Evolutionary conservation across 2,888 invertebrate species (phyloP), one percentile per base, ranked within the genome.

Genomic region (Nemapogon koenigi): DNA sequence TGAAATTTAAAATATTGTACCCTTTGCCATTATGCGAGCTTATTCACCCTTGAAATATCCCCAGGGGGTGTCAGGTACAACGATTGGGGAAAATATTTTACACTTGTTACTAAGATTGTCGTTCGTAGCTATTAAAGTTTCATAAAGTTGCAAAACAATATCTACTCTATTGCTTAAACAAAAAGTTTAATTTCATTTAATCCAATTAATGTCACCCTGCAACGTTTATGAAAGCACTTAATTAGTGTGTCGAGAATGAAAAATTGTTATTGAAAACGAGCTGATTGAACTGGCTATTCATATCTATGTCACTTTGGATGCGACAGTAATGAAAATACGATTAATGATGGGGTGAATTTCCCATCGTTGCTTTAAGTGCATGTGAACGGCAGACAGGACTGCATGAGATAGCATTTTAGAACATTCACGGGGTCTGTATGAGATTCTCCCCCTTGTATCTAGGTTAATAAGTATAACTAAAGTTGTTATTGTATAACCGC

Each of bases 21-120:
- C 76, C 76, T 75, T 78, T 76, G 73, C 78, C 71, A 79, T 80
- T 79, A 79, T 79, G 67, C 73, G 65, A 70, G 78, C 76, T 78
- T 76, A 76, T 76, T 76, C 80, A 78, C 78, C 79, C 79, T 75
- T 80, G 78, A 80, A 80, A 80, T 80, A 80, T 79, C 80, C 78
- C 78, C 65, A 50, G 73, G 79, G 75, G 76, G 65, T 59, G 65
- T 65, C 76, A 76, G 78, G 76, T 76, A 75, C 75, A 56, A 60
- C 70, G 72, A 73, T 75, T 71, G 73, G 76, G 76, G 75, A 75
- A 76, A 75, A 76, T 76, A 78, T 75, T 76, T 76, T 78, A 76
- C 78, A 78, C 78, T 78, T 78, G 78, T 72, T 75, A 75, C 73
- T 72, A 68, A 75, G 68, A 67, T 72, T 71, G 72, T 70, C 72